These are phyloP conservation scores for Denticeps clupeoides DNA, from an alignment of 2,797 vertebrate genomes.

Conservation along the genomic window DNA sequence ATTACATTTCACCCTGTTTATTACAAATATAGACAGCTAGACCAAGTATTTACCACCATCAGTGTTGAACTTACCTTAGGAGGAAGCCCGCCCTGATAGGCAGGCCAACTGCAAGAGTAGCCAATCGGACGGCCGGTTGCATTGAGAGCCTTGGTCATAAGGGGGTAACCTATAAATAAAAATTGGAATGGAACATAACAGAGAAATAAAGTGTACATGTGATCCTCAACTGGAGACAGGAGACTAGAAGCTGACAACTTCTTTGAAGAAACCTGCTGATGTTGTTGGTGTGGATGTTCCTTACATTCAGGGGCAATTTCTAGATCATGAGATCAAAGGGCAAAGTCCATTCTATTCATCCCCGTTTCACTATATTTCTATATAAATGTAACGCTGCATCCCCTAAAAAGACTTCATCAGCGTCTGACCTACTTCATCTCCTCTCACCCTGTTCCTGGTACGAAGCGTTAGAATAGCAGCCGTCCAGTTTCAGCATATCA, in stretches of 20 bases:
- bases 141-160: slow-evolving; percentile 75
- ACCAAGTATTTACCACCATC: neutral
- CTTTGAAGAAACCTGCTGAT: too few relatives aligned
- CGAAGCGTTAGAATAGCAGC: slow-evolving; percentile 69
- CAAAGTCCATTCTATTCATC: neutral
- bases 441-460: slow-evolving; percentile 53
- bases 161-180: slow-evolving; percentile 87
- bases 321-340: neutral
- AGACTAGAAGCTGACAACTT: too few relatives aligned
- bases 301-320: neutral
- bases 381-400: too few relatives aligned
- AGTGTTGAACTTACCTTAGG: slow-evolving; percentile 55
- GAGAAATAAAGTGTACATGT: too few relatives aligned
- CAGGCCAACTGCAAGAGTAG: slow-evolving; percentile 86
- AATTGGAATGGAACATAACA: too few relatives aligned
- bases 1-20: too few relatives aligned
- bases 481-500: slow-evolving; percentile 89
- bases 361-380: too few relatives aligned
- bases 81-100: slow-evolving; percentile 74
- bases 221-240: too few relatives aligned
- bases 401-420: neutral
- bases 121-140: slow-evolving; percentile 70
- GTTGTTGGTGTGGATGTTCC: too few relatives aligned
- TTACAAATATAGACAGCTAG: neutral
- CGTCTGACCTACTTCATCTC: too few relatives aligned